These are phyloP conservation scores for Linnaemya vulpina DNA, from an alignment of 2,888 invertebrate genomes.

Conservation along the genomic window DNA sequence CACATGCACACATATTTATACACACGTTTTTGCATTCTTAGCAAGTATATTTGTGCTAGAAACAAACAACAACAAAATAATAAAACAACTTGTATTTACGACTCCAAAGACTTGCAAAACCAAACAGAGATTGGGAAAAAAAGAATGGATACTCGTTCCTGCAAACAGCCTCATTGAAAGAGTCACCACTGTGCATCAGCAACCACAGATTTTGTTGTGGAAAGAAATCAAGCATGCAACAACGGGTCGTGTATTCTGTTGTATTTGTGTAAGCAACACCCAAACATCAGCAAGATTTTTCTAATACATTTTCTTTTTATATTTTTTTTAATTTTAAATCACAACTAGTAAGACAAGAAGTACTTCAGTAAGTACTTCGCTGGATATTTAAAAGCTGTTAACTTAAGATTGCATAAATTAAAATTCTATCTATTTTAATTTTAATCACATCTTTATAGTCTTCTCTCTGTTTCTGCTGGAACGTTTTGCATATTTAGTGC, in stretches of 20 bases:
- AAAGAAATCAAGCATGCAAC: conserved; percentile 41
- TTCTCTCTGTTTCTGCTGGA: not conserved
- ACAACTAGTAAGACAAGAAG: conserved; percentile 15
- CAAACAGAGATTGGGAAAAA: conserved; percentile 23
- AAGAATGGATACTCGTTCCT: conserved; percentile 22
- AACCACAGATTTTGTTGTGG: conserved; percentile 2
- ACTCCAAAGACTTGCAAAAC: conserved; percentile 65
- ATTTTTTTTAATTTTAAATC: not conserved
- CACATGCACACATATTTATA: conserved; percentile 27
- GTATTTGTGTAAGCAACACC: conserved; percentile 5
- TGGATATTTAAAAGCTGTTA: conserved; percentile 46
- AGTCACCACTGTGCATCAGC: conserved; percentile 18
- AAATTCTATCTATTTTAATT: conserved; percentile 36
- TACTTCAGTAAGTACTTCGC: conserved; percentile 21
- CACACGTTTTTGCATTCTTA: conserved; percentile 7
- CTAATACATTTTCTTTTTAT: conserved; percentile 17
- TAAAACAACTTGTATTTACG: conserved; percentile 65
- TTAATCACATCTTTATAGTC: conserved; percentile 16
- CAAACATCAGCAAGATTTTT: conserved; percentile 38
- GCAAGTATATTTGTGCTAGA: conserved; percentile 2
- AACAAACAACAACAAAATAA: not conserved
- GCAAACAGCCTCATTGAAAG: conserved; percentile 27
- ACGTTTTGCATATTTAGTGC: conserved; percentile 8
- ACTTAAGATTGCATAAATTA: conserved; percentile 62
- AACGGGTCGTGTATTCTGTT: conserved; percentile 7